Conservation (phyloP, 2,113 vertebrate genomes). For the Phoenicopterus ruber region DNA sequence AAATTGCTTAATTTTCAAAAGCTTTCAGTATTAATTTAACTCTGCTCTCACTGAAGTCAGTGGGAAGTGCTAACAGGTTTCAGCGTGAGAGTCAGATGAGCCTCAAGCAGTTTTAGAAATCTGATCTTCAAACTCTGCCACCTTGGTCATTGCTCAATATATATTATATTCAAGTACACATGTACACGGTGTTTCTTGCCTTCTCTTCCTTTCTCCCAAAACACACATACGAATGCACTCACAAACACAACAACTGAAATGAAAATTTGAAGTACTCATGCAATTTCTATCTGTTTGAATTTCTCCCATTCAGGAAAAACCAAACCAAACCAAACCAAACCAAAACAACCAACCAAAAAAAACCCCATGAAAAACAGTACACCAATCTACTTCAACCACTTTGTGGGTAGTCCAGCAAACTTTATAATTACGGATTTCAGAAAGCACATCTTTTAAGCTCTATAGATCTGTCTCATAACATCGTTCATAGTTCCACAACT, state of each 20-base stretch:
- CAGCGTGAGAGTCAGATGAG: background rate
- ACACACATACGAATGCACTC: background rate
- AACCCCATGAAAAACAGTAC: background rate
- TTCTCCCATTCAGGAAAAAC: background rate
- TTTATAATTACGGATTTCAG: background rate
- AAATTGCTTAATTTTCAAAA: constrained; percentile 42
- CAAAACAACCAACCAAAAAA: background rate
- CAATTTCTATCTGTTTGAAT: background rate
- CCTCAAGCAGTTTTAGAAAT: background rate
- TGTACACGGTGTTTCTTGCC: background rate
- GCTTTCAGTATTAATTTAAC: background rate
- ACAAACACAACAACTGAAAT: background rate
- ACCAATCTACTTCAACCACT: background rate
- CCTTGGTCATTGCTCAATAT: background rate
- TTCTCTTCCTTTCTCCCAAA: background rate
- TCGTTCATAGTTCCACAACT: background rate
- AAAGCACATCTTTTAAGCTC: background rate
- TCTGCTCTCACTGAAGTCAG: background rate
- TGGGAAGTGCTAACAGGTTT: background rate
- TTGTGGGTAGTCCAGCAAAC: background rate
- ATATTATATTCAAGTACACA: background rate
- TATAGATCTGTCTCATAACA: background rate
- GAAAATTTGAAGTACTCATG: background rate
- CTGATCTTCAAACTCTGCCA: constrained; percentile 11
- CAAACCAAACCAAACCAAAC: background rate